Base-by-base conservation (phyloP, 2,888 invertebrate species). In the Panzeria rudis region DNA sequence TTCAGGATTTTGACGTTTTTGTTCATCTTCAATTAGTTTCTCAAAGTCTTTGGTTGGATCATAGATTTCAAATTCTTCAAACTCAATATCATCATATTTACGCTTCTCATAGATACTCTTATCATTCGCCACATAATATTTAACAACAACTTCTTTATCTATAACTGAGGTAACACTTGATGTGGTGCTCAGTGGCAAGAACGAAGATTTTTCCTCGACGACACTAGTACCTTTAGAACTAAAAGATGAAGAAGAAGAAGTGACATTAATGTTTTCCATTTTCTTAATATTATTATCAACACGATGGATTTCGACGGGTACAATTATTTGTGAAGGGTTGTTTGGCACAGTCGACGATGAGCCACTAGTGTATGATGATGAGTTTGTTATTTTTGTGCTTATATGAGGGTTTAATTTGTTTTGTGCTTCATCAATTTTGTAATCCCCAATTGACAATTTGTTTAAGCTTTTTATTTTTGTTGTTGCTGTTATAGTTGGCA, bases 21-120 rank as follows among this genome's bases (percentile, higher is more conserved):
- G 54, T 17, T 85, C 85, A 29, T 86, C 86, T 79, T 88, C 87
- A 81, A 87, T 86, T 69, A 88, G 64, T 35, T 88, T 88, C 50
- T 88, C 87, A 54, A 86, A 88, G 61, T 91, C 90, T 78, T 91
- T 92, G 77, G 89, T 88, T n/a, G 92, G 93, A 89, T 92, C 95
- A 90, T 95, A 94, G 72, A 96, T 95, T 93, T 96, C 95, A 88
- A 96, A 96, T 89, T 96, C 96, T 92, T 97, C 97, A 88, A 97
- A 97, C 88, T 97, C 97, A 95, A 97, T 97, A 88, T 97, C 97
- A 56, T 96, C 95, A 88, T 95, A 95, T 90, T 95, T 95, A 86
- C 94, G 94, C 13, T 94, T 93, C 86, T 93, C 93, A 87, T 94
- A 95, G 89, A 94, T 94, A 89, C 94, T 94, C 80, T 93, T 94